Evolutionary conservation across 2,888 invertebrate genomes (phyloP), one percentile per base, ranked within the genome.

Genomic region (Eupithecia abbreviata): DNA sequence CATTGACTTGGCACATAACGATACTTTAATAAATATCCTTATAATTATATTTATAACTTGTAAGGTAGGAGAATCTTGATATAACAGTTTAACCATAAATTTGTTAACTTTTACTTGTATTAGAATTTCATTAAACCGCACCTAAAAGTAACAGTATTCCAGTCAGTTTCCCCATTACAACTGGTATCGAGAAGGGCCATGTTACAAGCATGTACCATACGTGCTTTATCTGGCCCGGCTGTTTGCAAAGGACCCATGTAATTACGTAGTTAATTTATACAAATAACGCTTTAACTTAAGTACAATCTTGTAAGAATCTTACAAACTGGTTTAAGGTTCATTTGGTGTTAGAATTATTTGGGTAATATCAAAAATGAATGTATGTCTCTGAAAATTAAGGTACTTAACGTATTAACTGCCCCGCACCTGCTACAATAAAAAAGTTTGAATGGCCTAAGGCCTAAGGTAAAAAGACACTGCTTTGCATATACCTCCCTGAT

Each of bases 151-250:
- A 58, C n/a, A 9, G n/a, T 58, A 18, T 18, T 18, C 55, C 9
- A 18, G 5, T 18, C 9, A 12, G 10, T 10, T 30, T 12, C 4
- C 18, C 30, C 55, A 9, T 43, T 45, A 47, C n/a, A 12, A 47
- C 13, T 12, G 12, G 1, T 47, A 69, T 49, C 18, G 13, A 47
- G 30, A 69, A 45, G 45, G 18, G 47, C 18, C 45, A n/a, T 12
- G 45, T 30, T 9, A 10, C 43, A 69, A 18, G 68, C 47, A n/a
- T 69, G 47, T 69, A 12, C 4, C 62, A 58, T 10, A n/a, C 72
- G 76, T 76, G 76, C 76, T 69, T 72, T 76, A 76, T 76, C 76
- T 49, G 9, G 13, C 51, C 68, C 55, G 51, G 15, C 15, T 67
- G 73, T 73, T 73, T 77, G 71, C 47, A 45, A 47, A 71, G 70